Evolutionary conservation across 2,113 vertebrate genomes (phyloP).

Genomic region (Pseudois nayaur): DNA sequence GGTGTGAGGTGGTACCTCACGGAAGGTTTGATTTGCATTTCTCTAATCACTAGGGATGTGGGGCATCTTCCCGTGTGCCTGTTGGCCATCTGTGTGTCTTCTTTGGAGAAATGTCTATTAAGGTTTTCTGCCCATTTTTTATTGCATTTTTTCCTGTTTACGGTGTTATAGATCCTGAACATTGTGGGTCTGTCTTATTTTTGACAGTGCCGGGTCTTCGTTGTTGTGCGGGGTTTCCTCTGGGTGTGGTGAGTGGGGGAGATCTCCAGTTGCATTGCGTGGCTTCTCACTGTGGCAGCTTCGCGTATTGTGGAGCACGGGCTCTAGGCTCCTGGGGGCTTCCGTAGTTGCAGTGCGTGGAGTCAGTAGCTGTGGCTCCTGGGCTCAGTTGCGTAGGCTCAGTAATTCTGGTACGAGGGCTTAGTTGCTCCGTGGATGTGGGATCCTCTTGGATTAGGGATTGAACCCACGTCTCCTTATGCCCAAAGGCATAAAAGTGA

Average conservation of each 20-base stretch:
- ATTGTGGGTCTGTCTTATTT: not conserved
- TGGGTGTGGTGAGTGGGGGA: not conserved
- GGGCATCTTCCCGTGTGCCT: not conserved
- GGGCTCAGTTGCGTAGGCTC: not conserved
- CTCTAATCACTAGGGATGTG: not conserved
- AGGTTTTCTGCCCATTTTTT: not conserved
- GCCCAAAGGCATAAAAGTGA: not conserved
- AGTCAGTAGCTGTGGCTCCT: not conserved
- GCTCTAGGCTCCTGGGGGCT: not conserved
- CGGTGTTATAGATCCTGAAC: not conserved
- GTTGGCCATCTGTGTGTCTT: not conserved
- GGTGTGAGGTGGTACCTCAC: not conserved
- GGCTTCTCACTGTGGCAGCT: not conserved
- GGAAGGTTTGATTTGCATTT: not conserved
- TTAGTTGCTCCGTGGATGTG: not conserved
- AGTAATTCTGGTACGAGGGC: not conserved
- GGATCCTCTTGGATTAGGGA: not conserved
- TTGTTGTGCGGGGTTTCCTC: not conserved
- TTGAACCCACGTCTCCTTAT: not conserved
- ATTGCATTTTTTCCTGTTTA: not conserved
- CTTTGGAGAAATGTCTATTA: not conserved
- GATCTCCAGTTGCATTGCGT: accelerated
- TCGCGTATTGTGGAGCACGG: accelerated
- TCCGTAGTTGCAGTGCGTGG: accelerated
- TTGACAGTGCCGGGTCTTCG: not conserved